Conservation (phyloP, 2,888 invertebrate species). For the Drosophila atroscutellata region DNA sequence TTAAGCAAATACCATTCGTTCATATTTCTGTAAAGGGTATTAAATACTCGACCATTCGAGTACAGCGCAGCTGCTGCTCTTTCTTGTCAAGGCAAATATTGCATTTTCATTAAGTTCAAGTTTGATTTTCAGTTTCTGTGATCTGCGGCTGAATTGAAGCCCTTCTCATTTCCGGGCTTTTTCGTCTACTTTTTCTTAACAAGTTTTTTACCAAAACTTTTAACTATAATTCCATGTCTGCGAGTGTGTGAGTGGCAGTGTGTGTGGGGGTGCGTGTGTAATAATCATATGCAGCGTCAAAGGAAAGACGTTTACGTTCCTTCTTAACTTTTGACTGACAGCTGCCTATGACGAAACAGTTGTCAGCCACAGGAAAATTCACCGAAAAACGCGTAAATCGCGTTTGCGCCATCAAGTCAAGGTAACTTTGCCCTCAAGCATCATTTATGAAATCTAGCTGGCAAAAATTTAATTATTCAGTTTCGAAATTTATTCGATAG, state of each 20-base stretch:
- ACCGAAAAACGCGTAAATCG: constrained; percentile 31
- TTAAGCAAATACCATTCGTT: not conserved
- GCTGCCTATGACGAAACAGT: constrained; percentile 48
- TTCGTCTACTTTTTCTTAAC: constrained; percentile 48
- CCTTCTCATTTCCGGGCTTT: constrained; percentile 17
- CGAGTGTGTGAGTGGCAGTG: not conserved
- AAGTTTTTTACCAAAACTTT: constrained; percentile 59
- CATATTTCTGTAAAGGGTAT: constrained; percentile 3
- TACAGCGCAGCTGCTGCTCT: constrained; percentile 13
- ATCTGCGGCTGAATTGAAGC: constrained; percentile 41
- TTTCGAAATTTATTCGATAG: not conserved
- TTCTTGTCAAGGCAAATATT: constrained; percentile 51
- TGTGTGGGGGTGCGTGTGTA: constrained; percentile 13
- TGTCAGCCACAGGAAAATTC: constrained; percentile 44
- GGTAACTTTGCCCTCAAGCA: constrained; percentile 18
- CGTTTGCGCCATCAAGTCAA: constrained; percentile 30
- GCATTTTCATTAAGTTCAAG: constrained; percentile 65
- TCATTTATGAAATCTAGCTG: constrained; percentile 12
- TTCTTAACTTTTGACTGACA: constrained; percentile 54
- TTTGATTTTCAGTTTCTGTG: constrained; percentile 60
- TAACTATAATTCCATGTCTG: constrained; percentile 30
- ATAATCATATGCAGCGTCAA: constrained; percentile 50
- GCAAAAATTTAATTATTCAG: constrained; percentile 2
- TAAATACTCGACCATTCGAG: constrained; percentile 14
- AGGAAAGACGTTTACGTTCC: constrained; percentile 23